Conservation (phyloP, 1,140 invertebrate genomes). For the Lordiphosa collinella region DNA sequence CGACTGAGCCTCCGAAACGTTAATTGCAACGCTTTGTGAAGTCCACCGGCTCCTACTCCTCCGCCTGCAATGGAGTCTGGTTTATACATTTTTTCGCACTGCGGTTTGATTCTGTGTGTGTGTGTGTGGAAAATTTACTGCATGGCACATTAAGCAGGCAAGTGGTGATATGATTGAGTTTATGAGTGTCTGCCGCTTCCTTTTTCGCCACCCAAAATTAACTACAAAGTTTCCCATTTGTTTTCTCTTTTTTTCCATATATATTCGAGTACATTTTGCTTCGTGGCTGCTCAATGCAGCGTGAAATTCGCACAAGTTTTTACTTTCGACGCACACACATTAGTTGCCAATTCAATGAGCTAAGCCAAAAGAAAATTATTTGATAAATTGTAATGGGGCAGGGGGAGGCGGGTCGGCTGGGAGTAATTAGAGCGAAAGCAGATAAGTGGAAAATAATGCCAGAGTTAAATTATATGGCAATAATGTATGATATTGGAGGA, state of each 20-base stretch:
- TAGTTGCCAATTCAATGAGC: constrained; percentile 63
- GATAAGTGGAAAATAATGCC: constrained; percentile 37
- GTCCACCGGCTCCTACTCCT: constrained; percentile 19
- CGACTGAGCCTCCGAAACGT: constrained; percentile 64
- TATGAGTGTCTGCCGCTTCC: constrained; percentile 56
- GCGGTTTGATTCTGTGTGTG: constrained; percentile 29
- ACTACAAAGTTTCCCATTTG: constrained; percentile 41
- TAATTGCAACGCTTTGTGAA: constrained; percentile 72
- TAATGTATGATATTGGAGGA: no score
- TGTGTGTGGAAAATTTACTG: constrained; percentile 60
- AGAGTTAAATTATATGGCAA: constrained; percentile 7
- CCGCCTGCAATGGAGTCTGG: constrained; percentile 5
- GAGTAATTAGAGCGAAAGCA: constrained; percentile 25
- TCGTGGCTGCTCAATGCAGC: constrained; percentile 47
- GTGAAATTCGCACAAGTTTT: constrained; percentile 55
- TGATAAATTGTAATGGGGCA: constrained; percentile 37
- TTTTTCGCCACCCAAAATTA: constrained; percentile 49
- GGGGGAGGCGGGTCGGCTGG: background rate
- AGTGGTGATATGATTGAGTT: constrained; percentile 73
- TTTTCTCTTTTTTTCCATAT: constrained; percentile 21
- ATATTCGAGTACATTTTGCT: constrained; percentile 13
- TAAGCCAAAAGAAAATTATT: constrained; percentile 53
- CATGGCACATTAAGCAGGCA: constrained; percentile 71
- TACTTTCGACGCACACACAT: constrained; percentile 21
- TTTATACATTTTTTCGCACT: constrained; percentile 50